Percentiles rank a stretch among this genome's conserved stretches.
These are phyloP conservation scores for Tetragonisca angustula DNA, from an alignment of 2,888 invertebrate species.

Conservation along the genomic window DNA sequence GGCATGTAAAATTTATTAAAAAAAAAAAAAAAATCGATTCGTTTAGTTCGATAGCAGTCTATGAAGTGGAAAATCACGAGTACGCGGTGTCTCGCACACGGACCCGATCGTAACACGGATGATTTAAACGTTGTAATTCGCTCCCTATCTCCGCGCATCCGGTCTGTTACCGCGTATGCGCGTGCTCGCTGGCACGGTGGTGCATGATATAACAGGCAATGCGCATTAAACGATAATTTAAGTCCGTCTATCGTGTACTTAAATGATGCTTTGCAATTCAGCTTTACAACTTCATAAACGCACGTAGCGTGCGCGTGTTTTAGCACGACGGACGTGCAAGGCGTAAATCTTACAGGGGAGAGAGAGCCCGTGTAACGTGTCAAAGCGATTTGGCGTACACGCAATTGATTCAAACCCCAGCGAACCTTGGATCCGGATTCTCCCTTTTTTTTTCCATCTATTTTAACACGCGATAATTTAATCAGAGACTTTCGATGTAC, in stretches of 20 bases:
- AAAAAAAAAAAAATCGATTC: background rate
- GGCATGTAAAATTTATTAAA: background rate
- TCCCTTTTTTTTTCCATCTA: background rate
- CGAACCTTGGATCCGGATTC: background rate
- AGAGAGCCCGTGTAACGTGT: too few relatives aligned
- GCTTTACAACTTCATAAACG: slow-evolving; percentile 49
- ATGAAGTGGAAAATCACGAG: slow-evolving; percentile 43
- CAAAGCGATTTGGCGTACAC: background rate
- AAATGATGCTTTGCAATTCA: slow-evolving; percentile 60
- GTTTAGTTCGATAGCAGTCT: slow-evolving; percentile 17
- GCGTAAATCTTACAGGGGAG: background rate
- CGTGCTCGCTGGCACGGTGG: slow-evolving; percentile 58
- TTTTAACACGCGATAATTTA: too few relatives aligned
- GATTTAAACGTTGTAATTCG: slow-evolving; percentile 69
- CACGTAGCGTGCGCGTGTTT: slow-evolving; percentile 21
- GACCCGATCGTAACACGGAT: slow-evolving; percentile 63
- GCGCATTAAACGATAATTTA: slow-evolving; percentile 66
- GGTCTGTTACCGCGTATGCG: slow-evolving; percentile 63
- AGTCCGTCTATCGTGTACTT: slow-evolving; percentile 58
- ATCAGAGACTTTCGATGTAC: background rate
- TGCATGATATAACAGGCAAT: slow-evolving; percentile 62
- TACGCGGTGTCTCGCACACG: slow-evolving; percentile 41
- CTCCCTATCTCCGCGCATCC: slow-evolving; percentile 68
- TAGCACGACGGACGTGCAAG: slow-evolving; percentile 1
- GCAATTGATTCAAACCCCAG: background rate